Base-by-base conservation (phyloP, 2,113 vertebrate genomes). In the Mastomys natalensis region DNA sequence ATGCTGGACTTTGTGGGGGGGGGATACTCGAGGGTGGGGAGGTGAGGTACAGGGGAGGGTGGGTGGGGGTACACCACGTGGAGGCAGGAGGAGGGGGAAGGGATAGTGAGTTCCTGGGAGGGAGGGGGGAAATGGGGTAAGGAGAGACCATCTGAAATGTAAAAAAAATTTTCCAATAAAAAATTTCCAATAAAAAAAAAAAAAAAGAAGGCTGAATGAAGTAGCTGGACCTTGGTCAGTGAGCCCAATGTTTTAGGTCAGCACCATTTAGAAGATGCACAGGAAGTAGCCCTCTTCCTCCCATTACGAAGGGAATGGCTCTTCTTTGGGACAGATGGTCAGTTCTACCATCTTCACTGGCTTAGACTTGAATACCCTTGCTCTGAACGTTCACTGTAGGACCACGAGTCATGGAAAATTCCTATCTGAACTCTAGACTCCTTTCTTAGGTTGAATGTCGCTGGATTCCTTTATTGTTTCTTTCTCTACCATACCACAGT, bases 181-280 rank as follows among this genome's bases (percentile, higher is more conserved):
- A n/a, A n/a, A n/a, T n/a, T n/a, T n/a, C n/a, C n/a, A n/a, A n/a
- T n/a, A n/a, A n/a, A n/a, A n/a, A n/a, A n/a, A n/a, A n/a, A n/a
- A n/a, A n/a, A n/a, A n/a, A n/a, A n/a, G n/a, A n/a, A n/a, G 6
- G 74, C 40, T 22, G 70, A 81, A 21, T 22, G 53, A 51, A 45
- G 40, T 19, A 68, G 40, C 2, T 15, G 12, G 12, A 26, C 34
- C 12, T 2, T 43, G 70, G 64, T 51, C 2, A 31, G 60, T 13
- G 7, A 86, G n/a, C 64, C 62, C 37, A 7, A 51, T 29, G 26
- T 12, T 53, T 34, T 62, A 37, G 48, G 8, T 48, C 31, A n/a
- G 62, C 1, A 58, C 10, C 0, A 0, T 4, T 13, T 0, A 43
- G 29, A 74, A 60, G 9, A n/a, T 58, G 7, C 1, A 11, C 1